These are phyloP conservation scores for Eretmochelys imbricata DNA, from an alignment of 2,113 vertebrate species.

Conservation along the genomic window DNA sequence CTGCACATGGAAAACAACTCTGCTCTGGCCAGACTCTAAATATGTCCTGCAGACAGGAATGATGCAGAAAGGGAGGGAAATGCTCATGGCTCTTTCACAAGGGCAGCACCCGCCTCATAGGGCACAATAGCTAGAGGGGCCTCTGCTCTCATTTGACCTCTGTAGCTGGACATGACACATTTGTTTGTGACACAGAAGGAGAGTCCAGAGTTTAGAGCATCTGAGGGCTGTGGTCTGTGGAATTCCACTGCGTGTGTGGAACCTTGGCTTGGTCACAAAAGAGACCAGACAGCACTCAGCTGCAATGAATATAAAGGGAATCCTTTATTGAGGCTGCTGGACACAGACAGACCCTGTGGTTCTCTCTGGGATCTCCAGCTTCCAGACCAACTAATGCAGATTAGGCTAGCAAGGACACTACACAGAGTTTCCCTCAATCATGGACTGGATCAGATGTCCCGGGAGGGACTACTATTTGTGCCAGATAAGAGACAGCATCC, in stretches of 20 bases:
- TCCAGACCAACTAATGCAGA: not conserved
- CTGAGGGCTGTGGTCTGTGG: too few species aligned
- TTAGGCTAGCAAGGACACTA: not conserved
- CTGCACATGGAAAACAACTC: not conserved
- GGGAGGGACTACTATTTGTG: not conserved
- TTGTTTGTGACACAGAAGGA: not conserved
- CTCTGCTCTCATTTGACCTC: not conserved
- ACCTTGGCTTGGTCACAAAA: not conserved
- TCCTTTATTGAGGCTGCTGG: not conserved
- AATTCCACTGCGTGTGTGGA: not conserved
- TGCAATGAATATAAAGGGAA: not conserved
- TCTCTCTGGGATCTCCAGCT: not conserved
- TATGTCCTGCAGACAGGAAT: not conserved
- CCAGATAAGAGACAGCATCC: not conserved
- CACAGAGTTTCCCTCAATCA: not conserved
- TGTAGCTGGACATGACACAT: rapidly evolving
- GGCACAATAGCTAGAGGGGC: not conserved
- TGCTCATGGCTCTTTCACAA: not conserved
- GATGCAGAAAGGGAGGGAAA: not conserved
- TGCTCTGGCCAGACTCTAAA: not conserved
- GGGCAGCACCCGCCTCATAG: not conserved
- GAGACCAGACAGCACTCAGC: not conserved
- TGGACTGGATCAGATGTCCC: not conserved
- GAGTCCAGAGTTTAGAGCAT: not conserved
- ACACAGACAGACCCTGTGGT: not conserved